phyloP scores from a whole-genome alignment of 2,888 invertebrate species.

The Epirrita christyi region DNA sequence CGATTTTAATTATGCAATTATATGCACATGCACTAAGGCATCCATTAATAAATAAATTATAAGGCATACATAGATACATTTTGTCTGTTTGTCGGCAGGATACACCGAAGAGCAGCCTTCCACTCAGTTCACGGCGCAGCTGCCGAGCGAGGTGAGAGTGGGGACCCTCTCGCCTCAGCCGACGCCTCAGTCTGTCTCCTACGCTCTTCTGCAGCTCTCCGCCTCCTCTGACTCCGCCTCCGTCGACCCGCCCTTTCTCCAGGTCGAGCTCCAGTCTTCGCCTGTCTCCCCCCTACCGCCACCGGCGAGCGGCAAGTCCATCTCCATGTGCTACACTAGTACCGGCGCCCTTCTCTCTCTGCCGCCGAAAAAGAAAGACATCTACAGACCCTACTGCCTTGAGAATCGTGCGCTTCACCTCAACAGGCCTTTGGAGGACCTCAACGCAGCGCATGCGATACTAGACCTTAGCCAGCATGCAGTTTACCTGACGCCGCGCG shows the following conservation, averaged over 20 bases:
- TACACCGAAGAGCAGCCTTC: slow-evolving; percentile 92
- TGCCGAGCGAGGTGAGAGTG: slow-evolving; percentile 89
- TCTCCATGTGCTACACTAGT: slow-evolving; percentile 94
- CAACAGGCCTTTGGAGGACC: slow-evolving; percentile 90
- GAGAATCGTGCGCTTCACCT: slow-evolving; percentile 87
- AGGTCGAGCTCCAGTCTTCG: slow-evolving; percentile 78
- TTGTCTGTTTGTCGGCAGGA: slow-evolving; percentile 80
- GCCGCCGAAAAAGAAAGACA: slow-evolving; percentile 96
- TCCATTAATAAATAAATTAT: too few species aligned
- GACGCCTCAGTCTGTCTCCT: slow-evolving; percentile 75
- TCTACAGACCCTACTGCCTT: slow-evolving; percentile 94
- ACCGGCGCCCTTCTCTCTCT: slow-evolving; percentile 92
- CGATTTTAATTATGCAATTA: too few species aligned
- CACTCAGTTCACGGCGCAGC: slow-evolving; percentile 90
- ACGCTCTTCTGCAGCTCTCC: slow-evolving; percentile 79
- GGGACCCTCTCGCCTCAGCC: slow-evolving; percentile 69
- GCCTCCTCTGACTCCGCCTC: slow-evolving; percentile 66
- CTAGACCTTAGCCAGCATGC: slow-evolving; percentile 95
- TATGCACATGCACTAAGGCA: too few species aligned
- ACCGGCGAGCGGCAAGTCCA: slow-evolving; percentile 87
- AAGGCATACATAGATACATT: neutral
- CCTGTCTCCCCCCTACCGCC: slow-evolving; percentile 80
- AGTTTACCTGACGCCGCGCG: slow-evolving; percentile 86
- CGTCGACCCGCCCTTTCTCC: slow-evolving; percentile 68
- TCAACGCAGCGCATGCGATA: slow-evolving; percentile 95